Conservation (phyloP, 2,888 invertebrate species). For the Phaedon cochleariae region DNA sequence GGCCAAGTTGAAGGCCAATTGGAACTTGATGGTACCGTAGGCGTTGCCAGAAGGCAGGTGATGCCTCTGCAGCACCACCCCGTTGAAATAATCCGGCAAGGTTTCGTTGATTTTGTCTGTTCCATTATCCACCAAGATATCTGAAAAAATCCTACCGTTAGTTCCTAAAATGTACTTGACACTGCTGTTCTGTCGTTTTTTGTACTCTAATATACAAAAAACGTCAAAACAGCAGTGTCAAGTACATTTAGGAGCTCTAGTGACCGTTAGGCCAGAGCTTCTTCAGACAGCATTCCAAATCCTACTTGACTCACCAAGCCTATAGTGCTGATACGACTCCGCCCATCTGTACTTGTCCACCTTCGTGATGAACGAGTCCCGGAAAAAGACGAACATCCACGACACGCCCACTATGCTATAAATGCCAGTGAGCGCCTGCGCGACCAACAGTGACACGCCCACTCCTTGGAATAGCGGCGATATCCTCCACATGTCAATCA, state of each 20-base stretch:
- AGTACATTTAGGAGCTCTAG: too few species aligned
- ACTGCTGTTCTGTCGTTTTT: too few species aligned
- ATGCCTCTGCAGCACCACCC: slow-evolving; percentile 79
- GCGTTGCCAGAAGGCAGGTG: slow-evolving; percentile 57
- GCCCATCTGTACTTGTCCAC: slow-evolving; percentile 84
- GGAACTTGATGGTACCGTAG: slow-evolving; percentile 79
- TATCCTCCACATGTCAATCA: slow-evolving; percentile 92
- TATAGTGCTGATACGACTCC: slow-evolving; percentile 74
- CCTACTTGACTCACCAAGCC: slow-evolving; percentile 70
- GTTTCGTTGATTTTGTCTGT: slow-evolving; percentile 74
- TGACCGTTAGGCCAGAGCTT: too few species aligned
- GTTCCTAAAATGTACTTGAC: too few species aligned
- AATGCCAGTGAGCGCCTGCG: slow-evolving; percentile 83
- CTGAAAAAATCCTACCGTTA: slow-evolving; percentile 44
- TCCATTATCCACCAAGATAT: slow-evolving; percentile 54
- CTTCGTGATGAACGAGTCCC: slow-evolving; percentile 85
- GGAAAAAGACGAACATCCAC: slow-evolving; percentile 89
- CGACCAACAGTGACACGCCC: slow-evolving; percentile 80
- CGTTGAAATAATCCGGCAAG: slow-evolving; percentile 85
- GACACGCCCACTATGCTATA: slow-evolving; percentile 90
- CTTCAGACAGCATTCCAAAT: too few species aligned
- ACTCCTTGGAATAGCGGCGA: slow-evolving; percentile 92
- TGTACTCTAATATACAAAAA: too few species aligned
- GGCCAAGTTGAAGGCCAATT: slow-evolving; percentile 88
- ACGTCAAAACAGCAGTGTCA: too few species aligned